phyloP scores from a whole-genome alignment of 2,113 vertebrate species.

The Diglossa brunneiventris region DNA sequence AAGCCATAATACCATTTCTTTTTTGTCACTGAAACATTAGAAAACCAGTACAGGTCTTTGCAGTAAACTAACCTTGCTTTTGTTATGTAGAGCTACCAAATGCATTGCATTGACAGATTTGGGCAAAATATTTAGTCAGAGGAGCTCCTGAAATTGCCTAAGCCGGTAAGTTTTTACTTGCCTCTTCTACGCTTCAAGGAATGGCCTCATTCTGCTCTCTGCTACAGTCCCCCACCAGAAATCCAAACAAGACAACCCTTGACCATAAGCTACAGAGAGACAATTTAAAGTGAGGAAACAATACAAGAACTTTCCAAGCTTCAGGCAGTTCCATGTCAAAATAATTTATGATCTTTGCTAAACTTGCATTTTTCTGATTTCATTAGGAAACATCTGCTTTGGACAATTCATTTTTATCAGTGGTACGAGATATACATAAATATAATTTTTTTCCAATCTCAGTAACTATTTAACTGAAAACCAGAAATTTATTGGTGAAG shows the following conservation, averaged over 20 bases:
- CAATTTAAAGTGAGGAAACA: neutral
- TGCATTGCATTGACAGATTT: rapidly evolving
- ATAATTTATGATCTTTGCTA: neutral
- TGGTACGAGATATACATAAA: neutral
- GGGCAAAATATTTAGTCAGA: neutral
- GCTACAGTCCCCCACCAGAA: neutral
- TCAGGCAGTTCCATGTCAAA: neutral
- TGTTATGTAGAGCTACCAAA: neutral
- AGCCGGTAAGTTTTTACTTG: neutral
- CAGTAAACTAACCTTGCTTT: neutral
- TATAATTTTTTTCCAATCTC: neutral
- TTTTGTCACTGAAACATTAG: neutral
- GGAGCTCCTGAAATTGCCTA: neutral
- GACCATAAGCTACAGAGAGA: neutral
- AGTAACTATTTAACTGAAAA: neutral
- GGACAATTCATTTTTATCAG: neutral
- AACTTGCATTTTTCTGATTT: neutral
- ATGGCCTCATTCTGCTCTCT: neutral
- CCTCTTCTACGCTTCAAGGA: neutral
- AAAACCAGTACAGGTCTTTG: neutral
- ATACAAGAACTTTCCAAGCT: neutral
- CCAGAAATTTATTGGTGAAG: neutral
- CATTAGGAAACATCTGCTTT: neutral
- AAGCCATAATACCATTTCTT: neutral
- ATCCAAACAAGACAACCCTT: neutral